These are phyloP conservation scores for Sakesphorus luctuosus DNA, from an alignment of 2,113 vertebrate genomes.

Conservation along the genomic window DNA sequence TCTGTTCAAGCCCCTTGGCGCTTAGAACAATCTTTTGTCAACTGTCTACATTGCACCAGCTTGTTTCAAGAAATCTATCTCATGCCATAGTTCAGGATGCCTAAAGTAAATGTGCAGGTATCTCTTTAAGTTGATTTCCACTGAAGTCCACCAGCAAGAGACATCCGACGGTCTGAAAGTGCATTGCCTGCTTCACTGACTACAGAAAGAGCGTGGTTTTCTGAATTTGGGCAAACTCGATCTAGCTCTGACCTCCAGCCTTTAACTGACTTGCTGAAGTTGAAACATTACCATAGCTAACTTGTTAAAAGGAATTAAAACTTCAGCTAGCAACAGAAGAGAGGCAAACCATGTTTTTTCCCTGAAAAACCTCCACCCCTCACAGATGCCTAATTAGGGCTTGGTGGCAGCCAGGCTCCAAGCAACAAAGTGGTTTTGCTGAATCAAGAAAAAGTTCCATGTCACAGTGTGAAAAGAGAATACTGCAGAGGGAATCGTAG, in stretches of 20 bases:
- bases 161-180: not conserved
- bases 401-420: not conserved
- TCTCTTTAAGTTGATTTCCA: not conserved
- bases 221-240: not conserved
- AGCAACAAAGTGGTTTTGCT: rapidly evolving
- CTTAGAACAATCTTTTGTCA: not conserved
- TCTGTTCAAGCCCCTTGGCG: not conserved
- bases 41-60: not conserved
- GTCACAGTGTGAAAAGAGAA: not conserved
- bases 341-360: not conserved
- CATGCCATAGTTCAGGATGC: not conserved
- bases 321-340: not conserved
- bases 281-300: not conserved
- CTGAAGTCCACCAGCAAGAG: not conserved
- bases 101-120: rapidly evolving
- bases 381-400: too few species aligned
- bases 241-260: not conserved
- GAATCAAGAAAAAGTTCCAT: not conserved
- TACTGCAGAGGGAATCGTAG: not conserved
- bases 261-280: not conserved
- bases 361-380: not conserved
- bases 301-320: not conserved
- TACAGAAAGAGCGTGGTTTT: not conserved
- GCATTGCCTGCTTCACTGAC: not conserved
- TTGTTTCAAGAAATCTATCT: not conserved